phyloP scores from a whole-genome alignment of 2,888 invertebrate genomes.

The Polydrusus cervinus region DNA sequence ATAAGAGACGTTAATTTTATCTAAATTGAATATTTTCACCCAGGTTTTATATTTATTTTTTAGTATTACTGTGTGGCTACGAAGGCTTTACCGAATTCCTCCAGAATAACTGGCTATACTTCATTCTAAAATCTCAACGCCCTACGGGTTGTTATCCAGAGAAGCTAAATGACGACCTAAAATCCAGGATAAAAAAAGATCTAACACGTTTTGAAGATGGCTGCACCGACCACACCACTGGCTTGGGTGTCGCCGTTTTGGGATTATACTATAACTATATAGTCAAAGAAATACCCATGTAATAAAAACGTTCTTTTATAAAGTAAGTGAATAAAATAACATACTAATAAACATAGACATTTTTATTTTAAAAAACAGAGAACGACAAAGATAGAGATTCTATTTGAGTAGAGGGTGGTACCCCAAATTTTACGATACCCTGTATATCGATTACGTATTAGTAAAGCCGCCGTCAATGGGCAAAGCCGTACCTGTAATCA shows the following conservation, averaged over 20 bases:
- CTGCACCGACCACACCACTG: conserved; percentile 64
- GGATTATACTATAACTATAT: conserved; percentile 61
- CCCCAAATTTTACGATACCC: background rate
- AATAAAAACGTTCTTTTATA: no score
- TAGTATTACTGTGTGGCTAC: conserved; percentile 63
- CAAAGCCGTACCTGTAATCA: conserved; percentile 85
- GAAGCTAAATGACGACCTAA: conserved; percentile 51
- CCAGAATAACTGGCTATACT: conserved; percentile 58
- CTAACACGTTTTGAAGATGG: conserved; percentile 59
- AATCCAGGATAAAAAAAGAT: conserved; percentile 57
- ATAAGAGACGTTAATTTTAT: no score
- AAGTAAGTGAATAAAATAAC: background rate
- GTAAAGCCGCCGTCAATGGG: conserved; percentile 88
- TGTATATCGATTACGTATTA: conserved; percentile 64
- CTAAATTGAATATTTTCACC: no score
- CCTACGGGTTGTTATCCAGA: conserved; percentile 60
- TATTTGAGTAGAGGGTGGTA: background rate
- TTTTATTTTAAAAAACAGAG: no score
- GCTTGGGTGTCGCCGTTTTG: conserved; percentile 61
- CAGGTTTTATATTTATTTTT: conserved; percentile 33
- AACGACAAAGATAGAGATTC: no score
- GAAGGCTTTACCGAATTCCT: conserved; percentile 63
- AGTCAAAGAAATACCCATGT: conserved; percentile 52
- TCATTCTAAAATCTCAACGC: conserved; percentile 60
- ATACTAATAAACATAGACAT: no score